These are phyloP conservation scores for Drosophila varians DNA, from an alignment of 1,140 invertebrate species.

Conservation along the genomic window DNA sequence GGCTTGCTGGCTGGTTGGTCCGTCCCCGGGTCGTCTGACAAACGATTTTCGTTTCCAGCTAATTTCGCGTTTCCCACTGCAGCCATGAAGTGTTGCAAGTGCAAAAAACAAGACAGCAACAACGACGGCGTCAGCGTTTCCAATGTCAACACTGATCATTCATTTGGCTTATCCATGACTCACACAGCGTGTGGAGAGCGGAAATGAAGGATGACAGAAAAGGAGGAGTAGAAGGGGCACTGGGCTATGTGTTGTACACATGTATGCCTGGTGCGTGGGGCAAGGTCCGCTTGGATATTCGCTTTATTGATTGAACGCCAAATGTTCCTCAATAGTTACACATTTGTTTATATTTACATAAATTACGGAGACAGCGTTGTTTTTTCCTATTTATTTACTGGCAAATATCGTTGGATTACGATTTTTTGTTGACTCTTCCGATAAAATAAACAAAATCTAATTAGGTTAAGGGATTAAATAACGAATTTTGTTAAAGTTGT, in stretches of 20 bases:
- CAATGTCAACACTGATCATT: slow-evolving; percentile 74
- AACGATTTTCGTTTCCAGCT: slow-evolving; percentile 72
- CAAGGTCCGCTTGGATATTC: slow-evolving; percentile 15
- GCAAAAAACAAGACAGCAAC: slow-evolving; percentile 32
- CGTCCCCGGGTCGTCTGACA: slow-evolving; percentile 37
- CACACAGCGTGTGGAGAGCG: slow-evolving; percentile 42
- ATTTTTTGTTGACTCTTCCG: not conserved
- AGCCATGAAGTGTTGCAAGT: slow-evolving; percentile 53
- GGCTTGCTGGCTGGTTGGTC: no score
- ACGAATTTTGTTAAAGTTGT: not conserved
- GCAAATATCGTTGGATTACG: not conserved
- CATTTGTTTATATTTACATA: slow-evolving; percentile 43
- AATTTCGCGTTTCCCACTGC: slow-evolving; percentile 61
- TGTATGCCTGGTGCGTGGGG: slow-evolving; percentile 18
- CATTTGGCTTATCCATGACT: slow-evolving; percentile 69
- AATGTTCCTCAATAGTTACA: slow-evolving; percentile 5
- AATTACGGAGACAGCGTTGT: slow-evolving; percentile 2
- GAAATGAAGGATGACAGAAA: slow-evolving; percentile 43
- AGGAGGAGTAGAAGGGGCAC: not conserved
- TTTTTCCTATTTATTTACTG: not conserved
- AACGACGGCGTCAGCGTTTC: slow-evolving; percentile 54
- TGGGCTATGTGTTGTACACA: not conserved
- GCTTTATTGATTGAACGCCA: slow-evolving; percentile 34
- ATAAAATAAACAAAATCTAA: not conserved
- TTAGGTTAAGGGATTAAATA: not conserved